Percentiles rank a stretch among this genome's conserved stretches.
These are phyloP conservation scores for Drosophila suboccidentalis DNA, from an alignment of 2,888 invertebrate species.

Conservation along the genomic window DNA sequence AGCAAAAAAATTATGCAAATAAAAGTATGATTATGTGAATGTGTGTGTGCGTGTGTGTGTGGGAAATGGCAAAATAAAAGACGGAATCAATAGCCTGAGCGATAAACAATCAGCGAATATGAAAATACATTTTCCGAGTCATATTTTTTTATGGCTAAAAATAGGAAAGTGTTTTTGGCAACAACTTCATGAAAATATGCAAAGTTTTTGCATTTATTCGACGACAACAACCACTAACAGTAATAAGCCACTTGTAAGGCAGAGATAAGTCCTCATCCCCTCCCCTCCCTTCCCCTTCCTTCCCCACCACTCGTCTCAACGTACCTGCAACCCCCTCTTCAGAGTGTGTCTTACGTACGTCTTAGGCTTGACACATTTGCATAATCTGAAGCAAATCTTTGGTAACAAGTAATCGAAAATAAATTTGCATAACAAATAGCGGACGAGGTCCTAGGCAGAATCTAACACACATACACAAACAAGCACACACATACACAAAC, in stretches of 20 bases:
- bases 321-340: conserved; percentile 3
- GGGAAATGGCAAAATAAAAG: conserved; percentile 34
- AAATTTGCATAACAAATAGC: conserved; percentile 81
- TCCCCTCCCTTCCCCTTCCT: not conserved
- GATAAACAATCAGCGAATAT: conserved; percentile 67
- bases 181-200: conserved; percentile 63
- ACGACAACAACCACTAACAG: conserved; percentile 66
- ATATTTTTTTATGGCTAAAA: conserved; percentile 59
- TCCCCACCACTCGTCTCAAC: not conserved
- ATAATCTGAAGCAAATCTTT: conserved; percentile 80
- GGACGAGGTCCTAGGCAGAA: conserved; percentile 39
- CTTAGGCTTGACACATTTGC: conserved; percentile 68
- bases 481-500: conserved; percentile 6
- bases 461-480: conserved; percentile 19
- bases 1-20: conserved; percentile 58
- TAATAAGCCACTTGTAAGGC: conserved; percentile 81
- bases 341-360: conserved; percentile 21
- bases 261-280: conserved; percentile 33
- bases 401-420: conserved; percentile 83
- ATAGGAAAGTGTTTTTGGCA: conserved; percentile 27
- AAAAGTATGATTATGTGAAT: not conserved
- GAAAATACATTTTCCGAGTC: conserved; percentile 72
- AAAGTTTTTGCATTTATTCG: conserved; percentile 62
- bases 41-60: conserved; percentile 2
- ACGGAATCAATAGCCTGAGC: conserved; percentile 62